phyloP scores from a whole-genome alignment of 2,113 vertebrate genomes.

The Azemiops feae region DNA sequence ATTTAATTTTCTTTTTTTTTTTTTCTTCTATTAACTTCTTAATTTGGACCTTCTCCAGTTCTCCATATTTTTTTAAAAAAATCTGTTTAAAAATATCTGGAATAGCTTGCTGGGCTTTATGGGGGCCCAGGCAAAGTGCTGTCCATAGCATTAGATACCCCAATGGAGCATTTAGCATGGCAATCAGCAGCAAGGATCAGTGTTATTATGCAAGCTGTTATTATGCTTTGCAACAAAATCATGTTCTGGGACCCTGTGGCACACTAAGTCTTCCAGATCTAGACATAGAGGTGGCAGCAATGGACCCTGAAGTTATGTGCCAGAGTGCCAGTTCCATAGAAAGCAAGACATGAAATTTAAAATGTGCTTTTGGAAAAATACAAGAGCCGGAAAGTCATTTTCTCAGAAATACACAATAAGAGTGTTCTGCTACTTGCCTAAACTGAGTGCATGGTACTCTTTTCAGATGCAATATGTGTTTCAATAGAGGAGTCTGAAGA shows the following conservation, averaged over 20 bases:
- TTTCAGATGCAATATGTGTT: not conserved
- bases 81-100: not conserved
- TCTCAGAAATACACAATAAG: fast-evolving
- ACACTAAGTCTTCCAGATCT: not conserved
- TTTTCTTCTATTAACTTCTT: not conserved
- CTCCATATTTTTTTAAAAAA: not conserved
- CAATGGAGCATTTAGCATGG: not conserved
- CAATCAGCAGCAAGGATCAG: not conserved
- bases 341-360: not conserved
- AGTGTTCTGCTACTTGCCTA: not conserved
- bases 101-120: not conserved
- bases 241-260: not conserved
- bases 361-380: not conserved
- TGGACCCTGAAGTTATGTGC: not conserved
- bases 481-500: constrained; percentile 3
- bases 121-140: not conserved
- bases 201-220: too few relatives aligned
- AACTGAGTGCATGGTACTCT: not conserved
- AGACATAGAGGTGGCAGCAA: not conserved
- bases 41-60: not conserved
- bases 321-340: not conserved
- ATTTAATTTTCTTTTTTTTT: not conserved
- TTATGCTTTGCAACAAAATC: not conserved
- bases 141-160: not conserved
- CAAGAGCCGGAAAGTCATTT: constrained; percentile 4